A percentile compares a stretch with the other conserved stretches of the same genome.
Conservation (phyloP, 2,113 vertebrate genomes). For the Rattus norvegicus region GRCr8 NC_086020.1:45096001-45096500, state of each 20-base stretch:
- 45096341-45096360: constrained; percentile 96
- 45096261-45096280: not conserved
- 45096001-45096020: not conserved
- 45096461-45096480: constrained; percentile 88
- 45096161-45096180: not conserved
- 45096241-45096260: not conserved
- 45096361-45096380: constrained; percentile 93
- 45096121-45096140: not conserved
- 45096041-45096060: not conserved
- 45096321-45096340: constrained; percentile 96
- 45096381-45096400: constrained; percentile 93
- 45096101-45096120: not conserved
- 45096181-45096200: not conserved
- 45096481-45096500: constrained; percentile 94
- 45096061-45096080: not conserved
- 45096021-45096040: not conserved
- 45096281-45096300: not conserved
- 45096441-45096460: constrained; percentile 77
- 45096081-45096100: not conserved
- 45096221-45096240: not conserved
- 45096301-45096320: constrained; percentile 84
- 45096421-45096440: constrained; percentile 84
- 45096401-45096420: constrained; percentile 88
- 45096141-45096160: not conserved
- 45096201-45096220: not conserved